These are phyloP conservation scores for Sceliomorpha sp. DNA, from an alignment of 2,888 invertebrate species.

Conservation along the genomic window DNA sequence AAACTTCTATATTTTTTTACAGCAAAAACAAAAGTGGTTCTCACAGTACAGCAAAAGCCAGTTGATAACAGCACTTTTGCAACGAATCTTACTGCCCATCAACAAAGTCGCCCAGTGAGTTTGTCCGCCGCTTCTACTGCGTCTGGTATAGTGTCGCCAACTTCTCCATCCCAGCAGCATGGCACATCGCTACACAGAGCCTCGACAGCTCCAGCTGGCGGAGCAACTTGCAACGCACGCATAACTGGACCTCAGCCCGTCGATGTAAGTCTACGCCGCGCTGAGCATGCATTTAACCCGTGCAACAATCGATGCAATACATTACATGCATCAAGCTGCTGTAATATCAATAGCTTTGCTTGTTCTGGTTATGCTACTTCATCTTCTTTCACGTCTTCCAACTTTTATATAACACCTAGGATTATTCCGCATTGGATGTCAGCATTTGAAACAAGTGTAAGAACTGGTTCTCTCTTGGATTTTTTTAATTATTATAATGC, in stretches of 20 bases:
- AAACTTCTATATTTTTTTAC: conserved; percentile 70
- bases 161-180: conserved; percentile 60
- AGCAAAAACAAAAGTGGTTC: conserved; percentile 86
- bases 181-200: conserved; percentile 77
- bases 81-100: conserved; percentile 81
- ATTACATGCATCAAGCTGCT: conserved; percentile 21
- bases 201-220: conserved; percentile 76
- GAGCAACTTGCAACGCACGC: conserved; percentile 84
- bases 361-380: neutral
- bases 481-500: no score
- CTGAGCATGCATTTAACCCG: neutral
- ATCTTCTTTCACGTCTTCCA: conserved; percentile 15
- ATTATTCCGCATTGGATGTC: conserved; percentile 4
- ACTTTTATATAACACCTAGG: conserved; percentile 13
- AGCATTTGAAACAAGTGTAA: conserved; percentile 29
- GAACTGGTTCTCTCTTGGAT: neutral
- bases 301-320: neutral
- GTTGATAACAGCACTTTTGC: conserved; percentile 60
- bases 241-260: conserved; percentile 94
- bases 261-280: conserved; percentile 85
- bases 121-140: conserved; percentile 74
- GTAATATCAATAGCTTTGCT: conserved; percentile 12
- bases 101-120: conserved; percentile 79
- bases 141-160: conserved; percentile 68
- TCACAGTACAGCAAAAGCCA: conserved; percentile 85